These are phyloP conservation scores for Cydia fagiglandana DNA, from an alignment of 1,140 invertebrate genomes.

Conservation along the genomic window DNA sequence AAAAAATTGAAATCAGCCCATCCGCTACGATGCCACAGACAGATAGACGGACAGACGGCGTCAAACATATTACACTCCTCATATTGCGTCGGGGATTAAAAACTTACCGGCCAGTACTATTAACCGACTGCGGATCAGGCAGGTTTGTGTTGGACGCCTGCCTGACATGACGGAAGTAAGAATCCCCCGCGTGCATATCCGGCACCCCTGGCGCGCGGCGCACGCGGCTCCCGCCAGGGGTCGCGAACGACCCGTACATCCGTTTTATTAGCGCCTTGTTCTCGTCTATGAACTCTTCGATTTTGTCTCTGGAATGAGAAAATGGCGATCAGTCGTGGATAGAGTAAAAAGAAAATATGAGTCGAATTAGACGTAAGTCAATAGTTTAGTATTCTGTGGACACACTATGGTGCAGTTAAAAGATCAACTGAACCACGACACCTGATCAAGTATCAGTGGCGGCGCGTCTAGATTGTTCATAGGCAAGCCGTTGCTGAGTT, in stretches of 20 bases:
- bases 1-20: too few species aligned
- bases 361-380: neutral
- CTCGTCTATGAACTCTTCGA: slow-evolving; percentile 94
- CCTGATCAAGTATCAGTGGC: too few species aligned
- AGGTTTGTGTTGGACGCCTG: slow-evolving; percentile 54
- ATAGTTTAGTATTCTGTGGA: too few species aligned
- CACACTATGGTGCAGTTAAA: too few species aligned
- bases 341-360: slow-evolving; percentile 16
- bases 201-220: slow-evolving; percentile 78
- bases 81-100: too few species aligned
- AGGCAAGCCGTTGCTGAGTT: too few species aligned
- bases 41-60: too few species aligned
- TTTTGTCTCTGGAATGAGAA: slow-evolving; percentile 86
- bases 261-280: slow-evolving; percentile 95
- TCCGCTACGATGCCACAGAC: too few species aligned
- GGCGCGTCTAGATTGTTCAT: too few species aligned
- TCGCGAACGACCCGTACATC: slow-evolving; percentile 93
- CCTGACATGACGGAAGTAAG: slow-evolving; percentile 64
- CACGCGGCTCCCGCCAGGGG: slow-evolving; percentile 77
- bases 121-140: slow-evolving; percentile 55
- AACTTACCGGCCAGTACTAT: slow-evolving; percentile 59
- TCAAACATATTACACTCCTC: too few species aligned
- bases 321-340: neutral
- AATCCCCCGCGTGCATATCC: slow-evolving; percentile 73
- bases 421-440: too few species aligned